Conservation (phyloP, 1,140 invertebrate genomes). For the Hylaeus volcanicus region DNA sequence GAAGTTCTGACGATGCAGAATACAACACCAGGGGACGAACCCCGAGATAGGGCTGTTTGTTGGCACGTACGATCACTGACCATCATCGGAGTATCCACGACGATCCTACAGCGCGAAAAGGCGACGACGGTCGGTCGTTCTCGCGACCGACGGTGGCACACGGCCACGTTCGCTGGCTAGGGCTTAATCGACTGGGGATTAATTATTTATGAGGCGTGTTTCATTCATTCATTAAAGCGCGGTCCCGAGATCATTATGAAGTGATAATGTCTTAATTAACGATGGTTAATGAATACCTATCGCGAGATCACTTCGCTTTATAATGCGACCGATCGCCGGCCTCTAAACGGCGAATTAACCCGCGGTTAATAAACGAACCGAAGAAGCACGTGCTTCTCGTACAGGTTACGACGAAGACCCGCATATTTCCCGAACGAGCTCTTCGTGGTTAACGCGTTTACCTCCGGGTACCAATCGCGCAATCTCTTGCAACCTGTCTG, state of each 20-base stretch:
- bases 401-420: slow-evolving; percentile 36
- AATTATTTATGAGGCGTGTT: slow-evolving; percentile 82
- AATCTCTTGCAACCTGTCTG: slow-evolving; percentile 42
- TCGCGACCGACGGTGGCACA: slow-evolving; percentile 56
- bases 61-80: no score
- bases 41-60: no score
- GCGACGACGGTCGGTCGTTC: slow-evolving; percentile 14
- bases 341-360: slow-evolving; percentile 77
- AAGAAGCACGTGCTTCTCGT: slow-evolving; percentile 67
- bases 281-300: slow-evolving; percentile 80
- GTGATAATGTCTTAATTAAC: slow-evolving; percentile 82
- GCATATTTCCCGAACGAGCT: slow-evolving; percentile 48
- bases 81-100: no score
- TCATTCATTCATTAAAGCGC: slow-evolving; percentile 80
- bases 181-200: slow-evolving; percentile 77
- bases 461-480: slow-evolving; percentile 55
- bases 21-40: no score
- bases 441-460: slow-evolving; percentile 46
- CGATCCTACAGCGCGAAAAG: slow-evolving; percentile 48
- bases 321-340: slow-evolving; percentile 65
- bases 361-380: slow-evolving; percentile 75
- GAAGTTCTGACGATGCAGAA: no score
- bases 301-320: slow-evolving; percentile 75
- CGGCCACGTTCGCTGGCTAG: slow-evolving; percentile 73
- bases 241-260: slow-evolving; percentile 79